phyloP scores from a whole-genome alignment of 2,113 vertebrate species.

The Stercorarius parasiticus region DNA sequence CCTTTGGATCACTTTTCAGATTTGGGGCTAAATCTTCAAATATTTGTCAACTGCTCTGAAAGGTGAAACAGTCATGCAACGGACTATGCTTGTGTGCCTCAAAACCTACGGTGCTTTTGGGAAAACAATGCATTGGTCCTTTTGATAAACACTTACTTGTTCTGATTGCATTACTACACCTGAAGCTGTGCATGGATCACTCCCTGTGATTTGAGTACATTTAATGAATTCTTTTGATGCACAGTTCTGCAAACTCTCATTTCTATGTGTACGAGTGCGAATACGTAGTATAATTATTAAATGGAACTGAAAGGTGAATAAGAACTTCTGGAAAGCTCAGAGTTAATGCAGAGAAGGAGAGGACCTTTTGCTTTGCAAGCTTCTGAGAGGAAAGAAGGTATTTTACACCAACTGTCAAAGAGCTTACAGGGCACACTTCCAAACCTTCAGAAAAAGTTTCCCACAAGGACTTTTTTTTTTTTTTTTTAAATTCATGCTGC shows the following conservation, averaged over 20 bases:
- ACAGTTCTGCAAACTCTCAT: neutral
- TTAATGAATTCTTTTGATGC: neutral
- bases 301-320: neutral
- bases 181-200: neutral
- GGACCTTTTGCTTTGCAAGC: slow-evolving; percentile 26
- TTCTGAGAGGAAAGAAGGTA: slow-evolving; percentile 42
- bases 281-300: neutral
- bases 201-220: neutral
- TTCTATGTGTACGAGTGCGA: neutral
- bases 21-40: neutral
- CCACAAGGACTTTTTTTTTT: slow-evolving; percentile 47
- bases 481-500: slow-evolving; percentile 59
- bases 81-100: neutral
- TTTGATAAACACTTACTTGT: neutral
- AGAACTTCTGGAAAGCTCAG: neutral
- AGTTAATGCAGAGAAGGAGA: neutral
- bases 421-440: slow-evolving; percentile 44
- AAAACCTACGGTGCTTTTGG: neutral
- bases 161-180: neutral
- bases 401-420: slow-evolving; percentile 61
- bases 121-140: neutral
- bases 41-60: neutral
- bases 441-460: slow-evolving; percentile 53
- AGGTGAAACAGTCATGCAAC: neutral
- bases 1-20: neutral